Conservation (phyloP, 2,888 invertebrate species). For the Polyploca ridens region DNA sequence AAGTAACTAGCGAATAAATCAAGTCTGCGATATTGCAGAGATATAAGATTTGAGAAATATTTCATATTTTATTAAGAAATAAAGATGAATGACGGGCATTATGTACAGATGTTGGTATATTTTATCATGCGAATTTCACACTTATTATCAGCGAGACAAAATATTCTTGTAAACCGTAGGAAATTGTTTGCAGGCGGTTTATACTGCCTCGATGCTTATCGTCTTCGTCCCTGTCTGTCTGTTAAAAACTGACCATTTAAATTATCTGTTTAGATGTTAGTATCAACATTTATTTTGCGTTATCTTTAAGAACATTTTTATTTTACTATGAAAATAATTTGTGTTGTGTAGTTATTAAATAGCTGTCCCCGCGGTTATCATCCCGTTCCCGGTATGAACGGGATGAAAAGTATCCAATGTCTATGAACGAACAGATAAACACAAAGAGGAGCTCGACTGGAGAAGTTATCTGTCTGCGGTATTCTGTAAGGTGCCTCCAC, state of each 20-base stretch:
- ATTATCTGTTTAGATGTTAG: neutral
- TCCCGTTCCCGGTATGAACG: too few relatives aligned
- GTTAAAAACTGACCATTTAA: constrained; percentile 35
- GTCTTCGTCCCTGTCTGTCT: constrained; percentile 29
- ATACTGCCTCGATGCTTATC: constrained; percentile 10
- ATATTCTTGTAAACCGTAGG: neutral
- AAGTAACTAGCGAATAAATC: constrained; percentile 18
- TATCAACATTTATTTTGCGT: constrained; percentile 7
- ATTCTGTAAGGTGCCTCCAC: too few relatives aligned
- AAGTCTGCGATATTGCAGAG: constrained; percentile 11
- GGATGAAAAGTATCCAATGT: too few relatives aligned
- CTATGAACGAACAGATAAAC: too few relatives aligned
- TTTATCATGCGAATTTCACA: constrained; percentile 11
- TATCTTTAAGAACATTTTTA: neutral
- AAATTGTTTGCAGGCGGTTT: neutral
- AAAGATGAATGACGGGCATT: constrained; percentile 7
- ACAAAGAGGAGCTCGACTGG: too few relatives aligned
- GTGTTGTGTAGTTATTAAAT: too few relatives aligned
- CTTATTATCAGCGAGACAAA: constrained; percentile 15
- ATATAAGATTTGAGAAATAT: constrained; percentile 1
- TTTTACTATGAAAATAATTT: too few relatives aligned
- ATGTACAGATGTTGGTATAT: neutral
- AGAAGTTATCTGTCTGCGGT: too few relatives aligned
- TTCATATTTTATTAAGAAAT: constrained; percentile 5
- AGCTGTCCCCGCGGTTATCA: too few relatives aligned